Base-by-base conservation (phyloP, 2,888 invertebrate genomes). In the Leptogaster cylindrica region DNA sequence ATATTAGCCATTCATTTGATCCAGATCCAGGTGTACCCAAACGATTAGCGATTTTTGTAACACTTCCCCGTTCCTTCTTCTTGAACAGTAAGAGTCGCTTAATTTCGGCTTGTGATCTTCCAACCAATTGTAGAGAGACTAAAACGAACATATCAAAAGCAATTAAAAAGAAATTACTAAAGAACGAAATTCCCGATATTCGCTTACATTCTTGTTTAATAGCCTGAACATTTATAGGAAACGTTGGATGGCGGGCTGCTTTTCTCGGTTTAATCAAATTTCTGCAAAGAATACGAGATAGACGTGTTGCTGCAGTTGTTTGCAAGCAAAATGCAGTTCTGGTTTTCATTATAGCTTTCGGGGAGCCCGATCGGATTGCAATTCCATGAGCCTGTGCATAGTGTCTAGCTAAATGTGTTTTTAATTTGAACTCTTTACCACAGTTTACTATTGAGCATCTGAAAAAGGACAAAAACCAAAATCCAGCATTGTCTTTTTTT, bases 291-390 rank as follows among this genome's bases (percentile, higher is more conserved):
- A 93, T 86, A 70, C 97, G 88, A 65, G 96, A 95, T 71, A 95
- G 88, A 74, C 94, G 87, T 69, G 96, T 95, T 78, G 94, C 86
- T 68, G 93, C 90, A 76, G 95, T 95, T 65, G 93, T 95, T 80
- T 92, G 90, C 77, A 97, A 85, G 84, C 95, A 96, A 84, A 97
- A 97, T 69, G 97, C 96, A 73, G 96, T 95, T 77, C 97, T 88
- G 64, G 97, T 97, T 84, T 97, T 97, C 95, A 96, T 95, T 48
- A 97, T 94, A 63, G 97, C 96, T 66, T 95, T 87, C 68, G 95
- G 91, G 51, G 91, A 90, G 70, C 89, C 88, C 10, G 89, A 84
- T 72, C 89, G 84, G 76, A 92, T 87, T 66, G 89, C 86, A 69
- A 86, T 83, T 74, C 84, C 83, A 83, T 97, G 97, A 67, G 93